Conservation (phyloP, 2,888 invertebrate species). For the Plagodis dolabraria region DNA sequence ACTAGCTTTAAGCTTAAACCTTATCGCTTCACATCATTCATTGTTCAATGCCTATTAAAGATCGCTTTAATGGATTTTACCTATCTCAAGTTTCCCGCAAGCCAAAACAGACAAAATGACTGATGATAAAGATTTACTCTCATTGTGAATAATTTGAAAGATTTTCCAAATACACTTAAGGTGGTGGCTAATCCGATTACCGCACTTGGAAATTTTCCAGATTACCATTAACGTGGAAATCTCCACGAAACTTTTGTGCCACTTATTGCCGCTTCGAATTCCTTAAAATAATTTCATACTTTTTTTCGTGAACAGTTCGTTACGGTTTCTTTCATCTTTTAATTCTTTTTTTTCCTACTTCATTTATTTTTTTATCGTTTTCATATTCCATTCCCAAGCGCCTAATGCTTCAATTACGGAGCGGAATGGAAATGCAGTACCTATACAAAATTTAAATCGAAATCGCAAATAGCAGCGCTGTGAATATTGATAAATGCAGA, state of each 20-base stretch:
- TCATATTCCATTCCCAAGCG: conserved; percentile 49
- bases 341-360: conserved; percentile 65
- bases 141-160: conserved; percentile 56
- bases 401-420: conserved; percentile 59
- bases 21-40: conserved; percentile 31
- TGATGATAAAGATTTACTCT: conserved; percentile 55
- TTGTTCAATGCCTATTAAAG: conserved; percentile 29
- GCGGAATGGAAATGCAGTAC: conserved; percentile 50
- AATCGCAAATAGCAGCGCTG: conserved; percentile 43
- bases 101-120: conserved; percentile 50
- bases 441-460: conserved; percentile 45
- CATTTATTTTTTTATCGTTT: conserved; percentile 54
- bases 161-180: conserved; percentile 58
- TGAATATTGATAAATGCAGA: conserved; percentile 42
- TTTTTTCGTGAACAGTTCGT: conserved; percentile 66
- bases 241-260: conserved; percentile 63
- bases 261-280: conserved; percentile 69
- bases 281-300: conserved; percentile 71
- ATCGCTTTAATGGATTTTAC: conserved; percentile 33
- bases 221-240: conserved; percentile 70
- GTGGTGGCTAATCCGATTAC: conserved; percentile 65
- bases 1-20: conserved; percentile 13
- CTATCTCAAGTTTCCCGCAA: conserved; percentile 37
- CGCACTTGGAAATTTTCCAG: conserved; percentile 62
- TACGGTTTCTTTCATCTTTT: conserved; percentile 70